Evolutionary conservation across 1,140 invertebrate species (phyloP), one percentile per base, ranked within the genome.

Genomic region (Propsilocerus akamusi): DNA sequence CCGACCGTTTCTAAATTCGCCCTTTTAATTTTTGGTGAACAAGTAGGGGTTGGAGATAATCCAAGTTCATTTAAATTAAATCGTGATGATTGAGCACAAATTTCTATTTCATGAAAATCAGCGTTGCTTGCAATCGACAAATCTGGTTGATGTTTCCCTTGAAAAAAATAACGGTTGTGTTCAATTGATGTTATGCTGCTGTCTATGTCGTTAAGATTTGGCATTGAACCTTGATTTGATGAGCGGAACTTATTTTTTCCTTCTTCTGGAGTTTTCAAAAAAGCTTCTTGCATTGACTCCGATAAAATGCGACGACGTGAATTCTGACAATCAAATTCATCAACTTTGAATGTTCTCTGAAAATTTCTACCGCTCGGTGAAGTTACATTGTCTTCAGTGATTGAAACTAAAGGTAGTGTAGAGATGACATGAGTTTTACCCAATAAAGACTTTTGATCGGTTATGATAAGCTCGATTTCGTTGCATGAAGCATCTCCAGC

Each of bases 211-310:
- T 64, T 63, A 0, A 65, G 52, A 58, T 65, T 65, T 7, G 63
- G 63, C 62, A 65, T 61, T 1, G 63, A 65, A 4, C 63, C 63
- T 26, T 64, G 61, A 17, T 59, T 65, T 2, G 54, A 53, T 5
- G 57, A 34, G 37, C 59, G 58, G 0, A 54, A 32, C 48, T 59
- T 59, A 0, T 58, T 20, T 5, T 20, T 41, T 20, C 22, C 34
- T 17, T 8, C 17, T 20, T 17, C 8, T 41, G 34, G 54, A 26
- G 59, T 57, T 1, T 54, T 50, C 37, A 56, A 46, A 1, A 56
- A 60, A 5, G 65, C 47, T 53, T 65, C 58, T 25, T 57, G 59
- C 63, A 65, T 65, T 1, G 63, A 65, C 49, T 63, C 60, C 0
- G 59, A 65, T 26, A 60, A 59, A 47, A 65, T 65, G 0, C 59